phyloP scores from a whole-genome alignment of 2,888 invertebrate genomes.

The Cephus pygmeus region DNA sequence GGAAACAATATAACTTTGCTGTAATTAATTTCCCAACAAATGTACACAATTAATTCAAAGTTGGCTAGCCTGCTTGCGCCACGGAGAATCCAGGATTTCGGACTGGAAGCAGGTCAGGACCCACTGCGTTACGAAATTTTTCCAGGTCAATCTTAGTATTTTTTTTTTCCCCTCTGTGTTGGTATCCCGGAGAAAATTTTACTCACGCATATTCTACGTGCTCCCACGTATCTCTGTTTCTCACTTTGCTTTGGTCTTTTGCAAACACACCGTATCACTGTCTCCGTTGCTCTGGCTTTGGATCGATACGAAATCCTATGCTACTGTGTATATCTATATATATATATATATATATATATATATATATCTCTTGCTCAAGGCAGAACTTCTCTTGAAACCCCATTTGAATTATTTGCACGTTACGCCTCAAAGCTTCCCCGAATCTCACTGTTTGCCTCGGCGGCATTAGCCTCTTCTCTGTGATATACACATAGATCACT shows the following conservation, averaged over 20 bases:
- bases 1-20: constrained; percentile 47
- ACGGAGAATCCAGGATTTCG: constrained; percentile 12
- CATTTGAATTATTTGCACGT: constrained; percentile 52
- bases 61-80: constrained; percentile 19
- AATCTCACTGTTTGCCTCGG: constrained; percentile 39
- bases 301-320: not conserved
- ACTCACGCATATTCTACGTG: not conserved
- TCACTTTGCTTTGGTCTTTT: constrained; percentile 9
- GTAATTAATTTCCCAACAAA: constrained; percentile 50
- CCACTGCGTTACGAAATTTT: constrained; percentile 16
- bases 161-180: not conserved
- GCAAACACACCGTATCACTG: constrained; percentile 4
- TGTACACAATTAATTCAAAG: constrained; percentile 39
- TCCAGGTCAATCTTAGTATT: not conserved
- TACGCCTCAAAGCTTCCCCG: constrained; percentile 43
- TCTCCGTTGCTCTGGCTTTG: not conserved
- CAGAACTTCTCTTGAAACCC: constrained; percentile 38
- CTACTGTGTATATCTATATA: not conserved
- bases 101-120: not conserved
- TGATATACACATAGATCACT: not conserved
- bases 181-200: not conserved
- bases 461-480: constrained; percentile 31
- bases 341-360: not conserved
- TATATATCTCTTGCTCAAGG: not conserved
- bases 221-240: constrained; percentile 1